Base-by-base conservation (phyloP, 2,888 invertebrate species). In the Ophion slaviceki region DNA sequence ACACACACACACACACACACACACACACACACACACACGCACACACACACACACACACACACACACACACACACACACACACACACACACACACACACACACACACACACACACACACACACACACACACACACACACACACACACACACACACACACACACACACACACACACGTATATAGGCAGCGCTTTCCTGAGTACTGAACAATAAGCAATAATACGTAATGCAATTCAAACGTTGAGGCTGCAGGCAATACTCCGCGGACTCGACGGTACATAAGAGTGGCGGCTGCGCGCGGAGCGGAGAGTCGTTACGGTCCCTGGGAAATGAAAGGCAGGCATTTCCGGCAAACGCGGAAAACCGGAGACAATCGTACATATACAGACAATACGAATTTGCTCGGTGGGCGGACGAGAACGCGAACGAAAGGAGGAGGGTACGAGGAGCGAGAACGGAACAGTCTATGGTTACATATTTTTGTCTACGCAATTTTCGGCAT, bases 131-230 rank as follows among this genome's bases (percentile, higher is more conserved):
- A 24, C 24, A 24, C 24, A 24, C 24, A 24, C 24, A 24, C 24
- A 24, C 24, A 24, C 24, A 24, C 24, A 24, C 24, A 0, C 24
- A 24, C 24, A 24, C 24, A 24, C 24, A 24, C 24, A 24, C 24
- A 24, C 24, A 24, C 24, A 24, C 32, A 32, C 6, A 40, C 4
- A 6, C 6, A 40, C 4, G 4, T 7, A 40, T 6, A 40, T 40
- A 7, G 2, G 0, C 36, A 40, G 67, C 59, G 71, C 71, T 28
- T 68, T 68, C 80, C 89, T 89, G 89, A 89, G 88, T 88, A 87
- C 87, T 88, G 92, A 92, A 93, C 93, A 93, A 93, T 92, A 92
- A 92, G 93, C 92, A 92, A 92, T 92, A 91, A 92, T 93, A 92
- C 92, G 91, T 93, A 93, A 93, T 93, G 91, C 92, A 92, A 93